phyloP scores from a whole-genome alignment of 2,888 invertebrate genomes.

The Zhuqinia jingwanae region DNA sequence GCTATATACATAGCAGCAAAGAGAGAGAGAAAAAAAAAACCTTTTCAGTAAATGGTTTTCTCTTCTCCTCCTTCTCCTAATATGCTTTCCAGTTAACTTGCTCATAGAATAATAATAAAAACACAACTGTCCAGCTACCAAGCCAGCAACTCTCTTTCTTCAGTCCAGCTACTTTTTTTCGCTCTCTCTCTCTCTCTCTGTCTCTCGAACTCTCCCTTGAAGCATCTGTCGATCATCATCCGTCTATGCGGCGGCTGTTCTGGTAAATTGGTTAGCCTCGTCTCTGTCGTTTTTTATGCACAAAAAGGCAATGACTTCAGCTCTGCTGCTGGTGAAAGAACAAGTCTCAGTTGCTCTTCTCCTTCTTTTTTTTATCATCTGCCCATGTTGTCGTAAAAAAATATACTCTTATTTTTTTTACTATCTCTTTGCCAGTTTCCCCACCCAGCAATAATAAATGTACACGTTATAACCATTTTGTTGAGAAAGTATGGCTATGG shows the following conservation, averaged over 20 bases:
- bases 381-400: neutral
- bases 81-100: slow-evolving; percentile 8
- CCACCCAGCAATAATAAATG: slow-evolving; percentile 7
- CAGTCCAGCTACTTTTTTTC: neutral
- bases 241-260: slow-evolving; percentile 38
- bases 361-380: slow-evolving; percentile 3
- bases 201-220: slow-evolving; percentile 34
- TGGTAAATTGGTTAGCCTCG: slow-evolving; percentile 64
- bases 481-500: too few relatives aligned
- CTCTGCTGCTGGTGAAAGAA: too few relatives aligned
- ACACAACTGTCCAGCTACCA: slow-evolving; percentile 7
- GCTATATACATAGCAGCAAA: neutral
- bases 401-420: neutral
- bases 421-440: neutral
- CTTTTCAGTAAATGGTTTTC: slow-evolving; percentile 25
- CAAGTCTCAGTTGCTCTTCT: too few relatives aligned
- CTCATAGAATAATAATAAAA: slow-evolving; percentile 35
- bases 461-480: slow-evolving; percentile 31
- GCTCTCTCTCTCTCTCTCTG: too few relatives aligned
- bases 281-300: slow-evolving; percentile 12
- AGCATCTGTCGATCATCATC: slow-evolving; percentile 29
- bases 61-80: neutral
- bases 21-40: neutral
- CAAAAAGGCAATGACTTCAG: neutral
- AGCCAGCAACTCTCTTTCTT: too few relatives aligned